A percentile compares a stretch with the other conserved stretches of the same genome.
Conservation (phyloP, 2,113 vertebrate species). For the Mobula birostris region DNA sequence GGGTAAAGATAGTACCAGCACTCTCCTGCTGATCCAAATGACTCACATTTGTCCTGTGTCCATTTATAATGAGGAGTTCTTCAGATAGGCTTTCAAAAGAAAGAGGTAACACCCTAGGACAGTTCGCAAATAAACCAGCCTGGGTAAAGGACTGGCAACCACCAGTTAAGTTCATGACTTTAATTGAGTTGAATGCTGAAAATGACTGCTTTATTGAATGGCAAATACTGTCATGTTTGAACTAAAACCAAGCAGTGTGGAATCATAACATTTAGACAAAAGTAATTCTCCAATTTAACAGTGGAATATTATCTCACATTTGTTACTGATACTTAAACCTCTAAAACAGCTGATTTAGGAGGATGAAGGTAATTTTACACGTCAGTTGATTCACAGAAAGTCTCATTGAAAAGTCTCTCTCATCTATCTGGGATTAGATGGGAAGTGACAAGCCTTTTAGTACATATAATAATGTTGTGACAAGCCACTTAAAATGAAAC, state of each 20-base stretch:
- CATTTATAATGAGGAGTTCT: too few species aligned
- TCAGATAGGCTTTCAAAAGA: too few species aligned
- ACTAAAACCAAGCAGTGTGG: background rate
- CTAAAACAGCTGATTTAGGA: background rate
- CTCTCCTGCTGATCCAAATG: too few species aligned
- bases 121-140: background rate
- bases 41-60: too few species aligned
- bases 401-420: background rate
- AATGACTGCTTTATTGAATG: background rate
- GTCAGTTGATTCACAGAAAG: background rate
- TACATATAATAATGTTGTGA: background rate
- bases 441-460: background rate
- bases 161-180: background rate
- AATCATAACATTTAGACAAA: background rate
- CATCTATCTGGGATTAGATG: background rate
- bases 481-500: slow-evolving; percentile 1
- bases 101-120: too few species aligned
- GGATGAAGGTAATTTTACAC: slow-evolving; percentile 15
- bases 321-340: background rate
- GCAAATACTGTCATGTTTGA: background rate
- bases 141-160: background rate
- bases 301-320: background rate
- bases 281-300: background rate
- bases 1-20: too few species aligned
- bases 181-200: background rate